These are phyloP conservation scores for Benthosema pterotum DNA, from an alignment of 2,797 vertebrate genomes.

Conservation along the genomic window DNA sequence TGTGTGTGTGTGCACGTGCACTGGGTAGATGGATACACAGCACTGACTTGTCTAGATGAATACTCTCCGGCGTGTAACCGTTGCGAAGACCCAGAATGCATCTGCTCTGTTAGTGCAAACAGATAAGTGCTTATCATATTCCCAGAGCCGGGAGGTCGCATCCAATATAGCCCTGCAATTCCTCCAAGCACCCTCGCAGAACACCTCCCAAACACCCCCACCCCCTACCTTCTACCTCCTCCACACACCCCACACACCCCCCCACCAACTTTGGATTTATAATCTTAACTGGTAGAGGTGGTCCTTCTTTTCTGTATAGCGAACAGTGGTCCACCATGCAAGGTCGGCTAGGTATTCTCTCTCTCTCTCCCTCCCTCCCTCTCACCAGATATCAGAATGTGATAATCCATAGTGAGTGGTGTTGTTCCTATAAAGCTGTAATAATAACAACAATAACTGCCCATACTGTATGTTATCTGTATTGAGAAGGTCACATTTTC, in stretches of 20 bases:
- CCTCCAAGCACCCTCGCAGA: constrained; percentile 54
- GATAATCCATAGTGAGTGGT: constrained; percentile 8
- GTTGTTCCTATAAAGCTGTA: constrained; percentile 2
- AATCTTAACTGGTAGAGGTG: constrained; percentile 67
- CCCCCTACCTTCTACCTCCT: no score
- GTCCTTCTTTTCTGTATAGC: constrained; percentile 56
- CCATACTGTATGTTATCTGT: not conserved
- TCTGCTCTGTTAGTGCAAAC: constrained; percentile 68
- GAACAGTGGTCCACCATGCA: constrained; percentile 43
- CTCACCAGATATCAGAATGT: constrained; percentile 38
- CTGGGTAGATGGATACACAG: constrained; percentile 22
- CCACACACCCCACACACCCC: no score
- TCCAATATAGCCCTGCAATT: constrained; percentile 72
- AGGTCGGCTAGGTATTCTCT: constrained; percentile 54
- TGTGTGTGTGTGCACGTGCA: not conserved
- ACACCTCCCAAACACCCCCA: constrained; percentile 19
- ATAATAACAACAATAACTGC: constrained; percentile 1
- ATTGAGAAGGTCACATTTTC: not conserved
- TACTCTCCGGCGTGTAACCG: constrained; percentile 53
- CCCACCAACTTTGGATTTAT: constrained; percentile 67
- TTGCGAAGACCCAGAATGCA: constrained; percentile 63
- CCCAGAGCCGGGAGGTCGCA: constrained; percentile 75
- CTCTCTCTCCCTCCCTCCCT: no score
- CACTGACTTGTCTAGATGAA: constrained; percentile 42
- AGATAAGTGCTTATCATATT: constrained; percentile 81